A percentile compares a stretch with the other conserved stretches of the same genome.
These are phyloP conservation scores for Xestia sexstrigata DNA, from an alignment of 2,888 invertebrate species.

Conservation along the genomic window DNA sequence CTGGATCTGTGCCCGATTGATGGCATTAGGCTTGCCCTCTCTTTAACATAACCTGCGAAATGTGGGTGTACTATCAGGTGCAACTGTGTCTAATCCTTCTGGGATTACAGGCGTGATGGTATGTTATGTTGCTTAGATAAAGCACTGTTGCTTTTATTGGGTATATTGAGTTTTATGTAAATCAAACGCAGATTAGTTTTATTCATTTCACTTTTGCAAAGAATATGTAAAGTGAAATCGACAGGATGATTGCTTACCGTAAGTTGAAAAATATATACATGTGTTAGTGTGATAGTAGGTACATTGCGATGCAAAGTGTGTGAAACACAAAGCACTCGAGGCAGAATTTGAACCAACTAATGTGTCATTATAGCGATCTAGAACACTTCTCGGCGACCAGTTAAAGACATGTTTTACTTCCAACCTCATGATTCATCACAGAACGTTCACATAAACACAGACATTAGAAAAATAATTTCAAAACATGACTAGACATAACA, in stretches of 20 bases:
- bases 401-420: background rate
- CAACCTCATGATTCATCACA: conserved; percentile 3
- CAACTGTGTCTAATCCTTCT: no score
- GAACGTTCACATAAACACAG: background rate
- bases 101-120: no score
- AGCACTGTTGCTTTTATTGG: background rate
- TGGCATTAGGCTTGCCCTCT: no score
- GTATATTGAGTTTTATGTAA: background rate
- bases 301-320: background rate
- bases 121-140: background rate
- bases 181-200: background rate
- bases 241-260: background rate
- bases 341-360: background rate
- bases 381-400: background rate
- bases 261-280: background rate
- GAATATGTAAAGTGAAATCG: background rate
- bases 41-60: no score
- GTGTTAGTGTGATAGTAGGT: background rate
- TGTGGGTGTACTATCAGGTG: no score
- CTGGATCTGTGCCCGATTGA: no score
- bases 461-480: conserved; percentile 16
- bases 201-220: background rate
- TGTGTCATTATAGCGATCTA: background rate
- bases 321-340: background rate
- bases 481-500: conserved; percentile 41